These are phyloP conservation scores for Parasteatoda lunata DNA, from an alignment of 2,888 invertebrate species.

Conservation along the genomic window DNA sequence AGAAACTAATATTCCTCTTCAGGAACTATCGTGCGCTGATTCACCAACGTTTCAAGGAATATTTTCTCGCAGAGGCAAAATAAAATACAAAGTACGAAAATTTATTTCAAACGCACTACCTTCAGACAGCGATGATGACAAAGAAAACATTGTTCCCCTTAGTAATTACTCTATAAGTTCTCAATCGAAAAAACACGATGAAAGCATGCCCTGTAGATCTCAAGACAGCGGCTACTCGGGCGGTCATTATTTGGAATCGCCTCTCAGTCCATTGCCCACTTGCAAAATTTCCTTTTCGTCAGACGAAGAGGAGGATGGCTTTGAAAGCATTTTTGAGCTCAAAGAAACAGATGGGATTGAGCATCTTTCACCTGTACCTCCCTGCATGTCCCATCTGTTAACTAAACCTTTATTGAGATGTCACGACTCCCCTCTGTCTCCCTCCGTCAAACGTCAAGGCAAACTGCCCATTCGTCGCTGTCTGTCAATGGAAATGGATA, in stretches of 20 bases:
- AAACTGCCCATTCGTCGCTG: conserved; percentile 43
- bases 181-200: neutral
- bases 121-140: conserved; percentile 26
- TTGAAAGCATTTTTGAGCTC: conserved; percentile 28
- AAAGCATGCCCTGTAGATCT: conserved; percentile 72
- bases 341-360: neutral
- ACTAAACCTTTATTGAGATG: conserved; percentile 23
- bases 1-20: neutral
- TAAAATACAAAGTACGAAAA: neutral
- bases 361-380: conserved; percentile 16
- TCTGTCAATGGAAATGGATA: conserved; percentile 46
- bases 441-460: neutral
- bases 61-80: conserved; percentile 2
- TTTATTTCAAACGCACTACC: conserved; percentile 2
- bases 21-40: conserved; percentile 22
- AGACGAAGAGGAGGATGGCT: conserved; percentile 39
- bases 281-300: conserved; percentile 10
- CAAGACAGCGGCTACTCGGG: conserved; percentile 79
- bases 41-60: conserved; percentile 41
- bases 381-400: conserved; percentile 27
- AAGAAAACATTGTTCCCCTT: conserved; percentile 25
- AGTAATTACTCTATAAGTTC: neutral
- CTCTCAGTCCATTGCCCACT: neutral
- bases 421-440: neutral
- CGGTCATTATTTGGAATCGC: conserved; percentile 68